Conservation (phyloP, 2,113 vertebrate genomes). For the Coregonus clupeaformis region DNA sequence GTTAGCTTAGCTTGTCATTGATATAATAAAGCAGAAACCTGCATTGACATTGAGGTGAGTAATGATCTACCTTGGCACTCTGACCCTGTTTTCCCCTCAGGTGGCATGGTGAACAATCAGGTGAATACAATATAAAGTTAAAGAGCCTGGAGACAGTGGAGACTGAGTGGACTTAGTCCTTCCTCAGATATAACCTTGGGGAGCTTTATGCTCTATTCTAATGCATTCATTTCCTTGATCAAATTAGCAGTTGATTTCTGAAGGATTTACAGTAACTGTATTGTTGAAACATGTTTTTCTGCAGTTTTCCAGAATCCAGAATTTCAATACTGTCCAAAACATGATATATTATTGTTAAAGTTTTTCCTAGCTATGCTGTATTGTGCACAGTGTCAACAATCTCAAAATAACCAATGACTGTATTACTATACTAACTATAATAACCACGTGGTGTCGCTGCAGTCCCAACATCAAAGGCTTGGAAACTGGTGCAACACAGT, state of each 20-base stretch:
- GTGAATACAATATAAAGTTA: background rate
- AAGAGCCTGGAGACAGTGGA: background rate
- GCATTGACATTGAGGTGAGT: background rate
- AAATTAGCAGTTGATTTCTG: too few relatives aligned
- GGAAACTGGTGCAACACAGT: background rate
- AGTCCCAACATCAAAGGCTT: background rate
- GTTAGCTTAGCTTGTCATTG: slow-evolving; percentile 2
- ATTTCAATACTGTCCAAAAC: too few relatives aligned
- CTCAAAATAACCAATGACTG: background rate
- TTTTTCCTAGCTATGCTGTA: background rate
- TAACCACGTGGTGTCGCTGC: slow-evolving; percentile 16
- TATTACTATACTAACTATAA: background rate
- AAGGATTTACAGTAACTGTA: too few relatives aligned
- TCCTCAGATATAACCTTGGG: background rate
- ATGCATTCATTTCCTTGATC: too few relatives aligned
- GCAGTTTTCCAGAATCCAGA: too few relatives aligned
- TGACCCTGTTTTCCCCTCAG: slow-evolving; percentile 7
- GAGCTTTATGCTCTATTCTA: background rate
- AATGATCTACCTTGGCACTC: slow-evolving; percentile 10
- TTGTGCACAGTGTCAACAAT: background rate
- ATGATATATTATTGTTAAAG: too few relatives aligned
- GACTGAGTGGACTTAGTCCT: background rate
- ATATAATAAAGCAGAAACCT: background rate
- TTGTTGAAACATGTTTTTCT: background rate
- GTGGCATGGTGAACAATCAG: slow-evolving; percentile 1